Evolutionary conservation across 2,113 vertebrate species (phyloP), one percentile per base, ranked within the genome.

Genomic region (Terrapene triunguis): DNA sequence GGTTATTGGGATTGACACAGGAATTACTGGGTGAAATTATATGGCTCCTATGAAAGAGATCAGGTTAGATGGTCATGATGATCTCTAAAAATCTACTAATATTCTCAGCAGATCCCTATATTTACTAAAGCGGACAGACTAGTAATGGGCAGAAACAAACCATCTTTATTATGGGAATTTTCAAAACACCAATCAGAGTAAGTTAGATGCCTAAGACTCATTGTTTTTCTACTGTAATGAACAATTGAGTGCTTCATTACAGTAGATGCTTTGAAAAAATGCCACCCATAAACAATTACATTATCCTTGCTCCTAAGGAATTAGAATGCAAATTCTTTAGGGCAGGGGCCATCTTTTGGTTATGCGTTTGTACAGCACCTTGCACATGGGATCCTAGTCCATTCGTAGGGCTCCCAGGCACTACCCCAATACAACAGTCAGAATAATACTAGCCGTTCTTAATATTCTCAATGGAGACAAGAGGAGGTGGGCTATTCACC

Each of bases 401-500:
- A 1, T 12, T 27, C 84, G 32, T 38, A 65, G 79, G 80, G 83
- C 4, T 10, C 38, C 22, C 72, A 42, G 38, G 72, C 38, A 76
- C 21, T 12, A 42, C 11, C 22, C 65, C 19, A 69, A 38, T 25
- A n/a, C n/a, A 65, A 6, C 1, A 48, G 19, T 72, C 25, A 0
- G 0, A 1, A 9, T 9, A 6, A 29, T 27, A 93, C 38, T 47
- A 14, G 59, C 57, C 42, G 35, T 78, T 89, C 76, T 42, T 74
- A 32, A 59, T 25, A 59, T 55, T 38, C 17, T n/a, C 81, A 29
- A 76, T 16, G 59, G 48, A 0, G 8, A 80, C 42, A 50, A 88
- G 81, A 84, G 35, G 5, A 42, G 16, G 6, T 62, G 47, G 47
- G 55, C 44, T 24, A 97, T 97, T 87, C 51, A 98, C 98, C 97